phyloP scores from a whole-genome alignment of 2,888 invertebrate genomes.

The Actias luna region DNA sequence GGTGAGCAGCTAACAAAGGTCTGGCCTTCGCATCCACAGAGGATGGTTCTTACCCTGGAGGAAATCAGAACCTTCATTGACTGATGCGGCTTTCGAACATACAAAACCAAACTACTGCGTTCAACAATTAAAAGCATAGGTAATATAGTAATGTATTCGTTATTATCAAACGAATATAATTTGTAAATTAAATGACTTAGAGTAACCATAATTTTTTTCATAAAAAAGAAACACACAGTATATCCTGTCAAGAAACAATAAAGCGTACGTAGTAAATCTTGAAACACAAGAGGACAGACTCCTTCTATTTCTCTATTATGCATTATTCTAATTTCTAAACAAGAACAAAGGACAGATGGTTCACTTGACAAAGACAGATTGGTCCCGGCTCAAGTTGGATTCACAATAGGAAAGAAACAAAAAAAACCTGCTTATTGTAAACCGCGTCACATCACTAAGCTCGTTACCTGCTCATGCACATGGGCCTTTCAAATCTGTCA shows the following conservation, averaged over 20 bases:
- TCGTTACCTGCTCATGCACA: conserved; percentile 66
- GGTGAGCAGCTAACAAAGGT: too few species aligned
- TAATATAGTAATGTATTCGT: too few species aligned
- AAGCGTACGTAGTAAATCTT: background rate
- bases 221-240: background rate
- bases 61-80: too few species aligned
- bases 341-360: conserved; percentile 71
- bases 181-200: background rate
- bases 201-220: background rate
- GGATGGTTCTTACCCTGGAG: too few species aligned
- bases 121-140: too few species aligned
- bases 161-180: background rate
- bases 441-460: conserved; percentile 53
- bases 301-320: conserved; percentile 30
- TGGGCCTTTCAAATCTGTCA: conserved; percentile 65
- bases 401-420: conserved; percentile 58
- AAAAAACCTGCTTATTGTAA: conserved; percentile 56
- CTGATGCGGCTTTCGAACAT: too few species aligned
- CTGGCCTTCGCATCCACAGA: too few species aligned
- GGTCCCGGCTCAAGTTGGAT: conserved; percentile 51
- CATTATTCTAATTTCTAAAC: conserved; percentile 74
- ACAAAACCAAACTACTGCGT: too few species aligned
- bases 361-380: conserved; percentile 71
- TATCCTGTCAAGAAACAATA: background rate
- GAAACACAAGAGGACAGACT: conserved; percentile 11